Percentiles rank a stretch among this genome's conserved stretches.
Conservation (phyloP, 2,797 vertebrate species). For the Smutsia temminckii region DNA sequence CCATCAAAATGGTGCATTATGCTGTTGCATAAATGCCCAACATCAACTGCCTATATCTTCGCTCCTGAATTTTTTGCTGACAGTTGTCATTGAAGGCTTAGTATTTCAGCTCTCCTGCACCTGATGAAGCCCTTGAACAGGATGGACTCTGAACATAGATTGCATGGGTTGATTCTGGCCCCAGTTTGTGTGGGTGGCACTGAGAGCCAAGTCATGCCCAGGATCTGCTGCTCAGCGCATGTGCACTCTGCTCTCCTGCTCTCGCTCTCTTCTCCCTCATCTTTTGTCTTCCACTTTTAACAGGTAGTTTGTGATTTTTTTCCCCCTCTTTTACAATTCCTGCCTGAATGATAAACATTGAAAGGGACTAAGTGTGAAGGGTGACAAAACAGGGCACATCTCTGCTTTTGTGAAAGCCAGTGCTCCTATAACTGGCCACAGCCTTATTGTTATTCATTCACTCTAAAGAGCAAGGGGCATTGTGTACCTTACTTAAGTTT, state of each 20-base stretch:
- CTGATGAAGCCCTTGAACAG: constrained; percentile 72
- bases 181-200: constrained; percentile 70
- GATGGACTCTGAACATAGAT: constrained; percentile 67
- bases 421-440: neutral
- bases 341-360: constrained; percentile 75
- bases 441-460: constrained; percentile 30
- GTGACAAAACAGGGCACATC: constrained; percentile 44
- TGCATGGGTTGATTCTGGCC: constrained; percentile 75
- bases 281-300: constrained; percentile 58
- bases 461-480: constrained; percentile 61
- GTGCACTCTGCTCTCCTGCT: neutral
- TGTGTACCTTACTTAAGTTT: constrained; percentile 77
- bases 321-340: constrained; percentile 45
- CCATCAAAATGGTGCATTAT: constrained; percentile 8
- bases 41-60: constrained; percentile 66
- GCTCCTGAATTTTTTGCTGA: constrained; percentile 61
- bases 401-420: constrained; percentile 7
- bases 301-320: constrained; percentile 66
- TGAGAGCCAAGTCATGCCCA: constrained; percentile 63
- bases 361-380: constrained; percentile 41
- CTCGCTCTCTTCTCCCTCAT: neutral
- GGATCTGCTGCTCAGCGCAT: constrained; percentile 65
- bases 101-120: constrained; percentile 53
- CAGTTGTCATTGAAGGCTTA: constrained; percentile 73
- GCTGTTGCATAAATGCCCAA: constrained; percentile 46